Percentiles rank a stretch among this genome's conserved stretches.
Conservation (phyloP, 2,888 invertebrate species). For the Synergus umbraculus region DNA sequence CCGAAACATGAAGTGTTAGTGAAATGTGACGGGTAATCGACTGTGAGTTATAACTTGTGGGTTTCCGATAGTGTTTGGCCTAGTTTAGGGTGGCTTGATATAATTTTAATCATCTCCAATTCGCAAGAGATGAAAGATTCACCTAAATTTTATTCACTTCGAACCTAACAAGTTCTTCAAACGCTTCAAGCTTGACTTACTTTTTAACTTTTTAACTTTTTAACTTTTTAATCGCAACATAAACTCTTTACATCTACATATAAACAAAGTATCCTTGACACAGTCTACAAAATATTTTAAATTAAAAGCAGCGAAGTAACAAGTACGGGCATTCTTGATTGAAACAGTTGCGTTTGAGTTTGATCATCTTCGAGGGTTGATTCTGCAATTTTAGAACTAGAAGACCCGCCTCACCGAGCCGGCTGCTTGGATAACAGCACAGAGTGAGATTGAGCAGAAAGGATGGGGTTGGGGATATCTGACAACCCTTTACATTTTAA, state of each 20-base stretch:
- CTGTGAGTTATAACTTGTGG: constrained; percentile 30
- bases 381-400: constrained; percentile 32
- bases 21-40: constrained; percentile 21
- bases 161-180: neutral
- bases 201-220: neutral
- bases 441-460: constrained; percentile 48
- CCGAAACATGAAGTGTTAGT: constrained; percentile 22
- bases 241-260: neutral
- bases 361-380: constrained; percentile 28
- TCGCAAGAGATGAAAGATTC: neutral
- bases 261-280: neutral
- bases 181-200: neutral
- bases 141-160: neutral
- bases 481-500: constrained; percentile 74
- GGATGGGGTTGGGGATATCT: constrained; percentile 54
- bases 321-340: neutral
- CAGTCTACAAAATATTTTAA: neutral
- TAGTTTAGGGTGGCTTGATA: neutral
- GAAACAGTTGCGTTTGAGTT: constrained; percentile 28
- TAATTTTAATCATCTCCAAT: neutral
- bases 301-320: neutral
- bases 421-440: constrained; percentile 33
- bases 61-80: constrained; percentile 24
- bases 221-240: neutral
- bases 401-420: constrained; percentile 1